phyloP scores from a whole-genome alignment of 2,888 invertebrate genomes.

The Glaucopsyche alexis region DNA sequence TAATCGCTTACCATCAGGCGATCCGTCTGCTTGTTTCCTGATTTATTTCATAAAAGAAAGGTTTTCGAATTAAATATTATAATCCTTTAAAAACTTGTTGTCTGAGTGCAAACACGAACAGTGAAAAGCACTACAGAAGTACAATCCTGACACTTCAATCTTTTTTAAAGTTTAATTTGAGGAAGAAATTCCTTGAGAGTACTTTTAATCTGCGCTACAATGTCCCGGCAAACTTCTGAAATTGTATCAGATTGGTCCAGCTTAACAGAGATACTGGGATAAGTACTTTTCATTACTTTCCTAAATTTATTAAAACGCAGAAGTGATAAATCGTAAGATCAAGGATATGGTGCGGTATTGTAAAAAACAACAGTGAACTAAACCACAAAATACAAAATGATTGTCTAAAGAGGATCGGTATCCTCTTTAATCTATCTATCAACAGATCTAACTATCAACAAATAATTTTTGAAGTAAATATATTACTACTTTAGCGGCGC shows the following conservation, averaged over 20 bases:
- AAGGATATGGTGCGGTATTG: too few species aligned
- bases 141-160: slow-evolving; percentile 19
- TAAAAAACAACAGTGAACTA: too few species aligned
- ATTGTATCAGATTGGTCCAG: neutral
- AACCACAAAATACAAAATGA: too few species aligned
- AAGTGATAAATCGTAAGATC: too few species aligned
- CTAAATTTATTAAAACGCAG: neutral
- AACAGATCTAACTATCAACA: too few species aligned
- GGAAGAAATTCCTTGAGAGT: slow-evolving; percentile 7
- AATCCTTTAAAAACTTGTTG: neutral
- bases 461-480: too few species aligned
- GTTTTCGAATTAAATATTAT: neutral
- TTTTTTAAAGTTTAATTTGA: slow-evolving; percentile 22
- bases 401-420: too few species aligned
- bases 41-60: too few species aligned
- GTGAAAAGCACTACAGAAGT: neutral
- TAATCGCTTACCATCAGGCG: too few species aligned
- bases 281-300: neutral
- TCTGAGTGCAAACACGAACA: slow-evolving; percentile 2
- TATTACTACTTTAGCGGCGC: too few species aligned
- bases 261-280: neutral
- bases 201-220: slow-evolving; percentile 20
- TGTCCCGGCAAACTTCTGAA: neutral
- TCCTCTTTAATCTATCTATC: too few species aligned
- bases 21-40: too few species aligned